Evolutionary conservation across 2,888 invertebrate genomes (phyloP), one percentile per base, ranked within the genome.

Genomic region (Germaria angustata): DNA sequence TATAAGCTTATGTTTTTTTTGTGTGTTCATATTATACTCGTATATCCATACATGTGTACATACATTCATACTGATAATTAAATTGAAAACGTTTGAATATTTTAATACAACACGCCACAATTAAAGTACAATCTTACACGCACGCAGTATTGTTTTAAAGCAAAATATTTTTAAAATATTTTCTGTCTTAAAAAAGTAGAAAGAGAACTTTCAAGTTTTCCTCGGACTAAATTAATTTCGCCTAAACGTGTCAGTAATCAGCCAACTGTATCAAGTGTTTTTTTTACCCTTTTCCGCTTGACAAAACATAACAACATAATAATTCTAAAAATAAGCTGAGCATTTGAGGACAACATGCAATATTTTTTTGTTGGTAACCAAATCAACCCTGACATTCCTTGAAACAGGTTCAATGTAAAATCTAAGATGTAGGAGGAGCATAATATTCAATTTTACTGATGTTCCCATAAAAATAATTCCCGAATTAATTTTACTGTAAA

Each of bases 181-280:
- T 44, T 44, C 20, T 36, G 22, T 3, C 3, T 22, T 66, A n/a
- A n/a, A n/a, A n/a, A n/a, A n/a, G n/a, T 36, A n/a, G 0, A 66
- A 22, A 32, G 11, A 55, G 20, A 41, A 41, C 39, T 46, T 57
- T 36, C 7, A 34, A 44, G 44, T 53, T 51, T 46, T 57, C 28
- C 28, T 34, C 4, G 34, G 17, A 17, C 36, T n/a, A 28, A 75
- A 63, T 75, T 41, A 20, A 61, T 57, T 69, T 55, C 46, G 32
- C 53, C 41, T 20, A 55, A 69, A 20, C 59, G 76, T 72, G 65
- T 76, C 61, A 61, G 66, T 72, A 77, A 72, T 51, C 79, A 55
- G 20, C 53, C 80, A 79, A 36, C 55, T 69, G 80, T 51, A 80
- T 57, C 75, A 68, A 81, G 72, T 77, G 61, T 44, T 61, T 71